Percentiles rank a stretch among this genome's conserved stretches.
phyloP scores from a whole-genome alignment of 2,797 vertebrate species.

The Acanthornis magna region DNA sequence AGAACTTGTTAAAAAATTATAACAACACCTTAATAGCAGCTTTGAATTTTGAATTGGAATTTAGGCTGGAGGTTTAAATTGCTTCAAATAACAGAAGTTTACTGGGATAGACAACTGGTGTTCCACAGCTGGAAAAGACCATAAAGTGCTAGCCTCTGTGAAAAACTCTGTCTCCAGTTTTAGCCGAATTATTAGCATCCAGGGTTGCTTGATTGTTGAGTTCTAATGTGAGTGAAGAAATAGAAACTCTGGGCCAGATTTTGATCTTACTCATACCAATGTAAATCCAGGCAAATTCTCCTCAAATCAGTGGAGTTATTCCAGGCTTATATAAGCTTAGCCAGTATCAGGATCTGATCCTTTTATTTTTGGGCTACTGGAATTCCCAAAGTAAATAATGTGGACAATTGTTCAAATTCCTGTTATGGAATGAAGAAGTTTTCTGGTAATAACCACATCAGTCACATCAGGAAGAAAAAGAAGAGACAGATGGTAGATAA shows the following conservation, averaged over 20 bases:
- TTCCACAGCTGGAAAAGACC: not conserved
- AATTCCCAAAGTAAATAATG: conserved; percentile 37
- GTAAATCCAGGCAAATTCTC: conserved; percentile 20
- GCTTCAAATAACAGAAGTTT: not conserved
- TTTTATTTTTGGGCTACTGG: conserved; percentile 25
- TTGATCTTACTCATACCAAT: conserved; percentile 1
- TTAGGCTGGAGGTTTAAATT: not conserved
- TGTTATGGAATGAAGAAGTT: not conserved
- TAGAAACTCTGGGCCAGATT: not conserved
- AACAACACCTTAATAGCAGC: not conserved
- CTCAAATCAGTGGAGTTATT: not conserved
- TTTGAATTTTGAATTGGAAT: not conserved
- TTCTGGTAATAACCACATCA: conserved; percentile 5
- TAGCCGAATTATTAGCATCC: not conserved
- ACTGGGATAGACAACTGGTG: not conserved
- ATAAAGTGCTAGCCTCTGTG: not conserved
- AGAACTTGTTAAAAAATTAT: not conserved
- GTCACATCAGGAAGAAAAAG: not conserved
- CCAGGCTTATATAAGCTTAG: not conserved
- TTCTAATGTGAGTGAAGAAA: not conserved
- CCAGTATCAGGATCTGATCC: not conserved
- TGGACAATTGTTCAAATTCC: conserved; percentile 26
- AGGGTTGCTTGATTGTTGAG: not conserved
- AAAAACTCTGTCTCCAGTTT: not conserved
- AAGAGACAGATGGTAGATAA: not conserved